phyloP scores from a whole-genome alignment of 2,888 invertebrate genomes.

The Pyrrhosoma nymphula region DNA sequence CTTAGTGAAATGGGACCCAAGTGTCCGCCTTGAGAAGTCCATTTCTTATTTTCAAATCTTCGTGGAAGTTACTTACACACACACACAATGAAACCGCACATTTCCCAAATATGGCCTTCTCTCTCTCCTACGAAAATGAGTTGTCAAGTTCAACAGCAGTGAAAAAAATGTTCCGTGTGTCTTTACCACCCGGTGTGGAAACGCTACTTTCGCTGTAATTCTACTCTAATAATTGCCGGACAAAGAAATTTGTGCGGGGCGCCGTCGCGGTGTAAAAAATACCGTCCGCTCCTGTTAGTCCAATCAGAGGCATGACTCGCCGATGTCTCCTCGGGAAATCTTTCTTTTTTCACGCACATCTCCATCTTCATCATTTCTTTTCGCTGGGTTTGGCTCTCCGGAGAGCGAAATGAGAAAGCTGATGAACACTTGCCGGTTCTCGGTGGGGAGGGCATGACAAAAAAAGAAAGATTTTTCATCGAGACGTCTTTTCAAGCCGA shows the following conservation, averaged over 20 bases:
- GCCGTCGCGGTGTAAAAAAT: neutral
- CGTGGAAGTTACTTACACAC: neutral
- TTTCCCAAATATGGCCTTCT: neutral
- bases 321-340: neutral
- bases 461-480: neutral
- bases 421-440: neutral
- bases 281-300: neutral
- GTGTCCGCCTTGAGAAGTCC: neutral
- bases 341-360: neutral
- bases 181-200: neutral
- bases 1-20: neutral
- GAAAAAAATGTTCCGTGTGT: neutral
- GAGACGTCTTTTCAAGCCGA: neutral
- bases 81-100: neutral
- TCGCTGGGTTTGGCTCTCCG: neutral
- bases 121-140: neutral
- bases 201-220: neutral
- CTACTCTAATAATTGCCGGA: neutral
- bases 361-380: neutral
- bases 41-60: neutral
- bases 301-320: slow-evolving; percentile 20
- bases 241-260: neutral
- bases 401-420: slow-evolving; percentile 2
- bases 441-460: neutral
- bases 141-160: neutral